Base-by-base conservation (phyloP, 2,888 invertebrate species). In the Idaea dimidiata region DNA sequence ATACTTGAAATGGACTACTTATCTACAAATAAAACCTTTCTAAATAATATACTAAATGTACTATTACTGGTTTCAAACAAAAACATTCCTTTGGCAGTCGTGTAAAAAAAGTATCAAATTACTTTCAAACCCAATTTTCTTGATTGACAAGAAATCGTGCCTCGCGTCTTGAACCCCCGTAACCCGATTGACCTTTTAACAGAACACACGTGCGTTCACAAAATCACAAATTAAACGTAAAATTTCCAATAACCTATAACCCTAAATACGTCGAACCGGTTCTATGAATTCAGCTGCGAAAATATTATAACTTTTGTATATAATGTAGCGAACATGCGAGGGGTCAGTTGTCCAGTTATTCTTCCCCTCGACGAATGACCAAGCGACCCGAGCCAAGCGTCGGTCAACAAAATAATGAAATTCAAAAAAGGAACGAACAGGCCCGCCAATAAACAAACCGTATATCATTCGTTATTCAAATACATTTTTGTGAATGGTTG, bases 371-470 rank as follows among this genome's bases (percentile, higher is more conserved):
- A 71, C 71, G 77, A 80, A 80, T 88, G 88, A 87, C 89, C 90
- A 82, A 77, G 77, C 86, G 89, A 91, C 91, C 90, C 82, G 80
- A 5, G 79, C 71, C 86, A 86, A 81, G 83, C 88, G 87, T 78
- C 87, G 89, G 89, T 89, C 89, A 88, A 72, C 76, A 77, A 63
- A 77, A 88, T 90, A 91, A 91, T 90, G 82, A 78, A 86, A 86
- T 89, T 89, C 83, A 82, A 91, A 90, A 86, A 87, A 87, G 84
- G 81, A 87, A 83, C 81, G 86, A 75, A 85, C 86, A 84, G 83
- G 88, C 91, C 88, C 87, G 86, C 91, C 90, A 91, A 92, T 92
- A 92, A 92, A 92, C 92, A 92, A 91, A 91, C 89, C 91, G 89
- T 92, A 91, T 87, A 92, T 92, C 92, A 92, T 91, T 88, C 88